A percentile compares a stretch with the other conserved stretches of the same genome.
phyloP scores from a whole-genome alignment of 2,888 invertebrate genomes.

The Rhimphoctona megacephalus region DNA sequence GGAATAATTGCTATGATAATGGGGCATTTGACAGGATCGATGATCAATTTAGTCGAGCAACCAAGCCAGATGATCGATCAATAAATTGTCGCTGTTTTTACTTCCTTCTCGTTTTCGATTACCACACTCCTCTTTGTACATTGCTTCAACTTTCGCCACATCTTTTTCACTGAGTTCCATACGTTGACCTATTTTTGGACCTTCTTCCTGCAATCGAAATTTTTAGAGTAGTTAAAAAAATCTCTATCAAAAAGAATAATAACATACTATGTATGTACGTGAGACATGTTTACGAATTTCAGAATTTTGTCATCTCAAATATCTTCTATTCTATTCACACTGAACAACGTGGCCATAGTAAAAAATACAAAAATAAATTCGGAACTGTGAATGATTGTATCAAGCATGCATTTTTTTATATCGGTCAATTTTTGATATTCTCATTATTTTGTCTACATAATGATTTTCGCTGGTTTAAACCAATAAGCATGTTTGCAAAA shows the following conservation, averaged over 20 bases:
- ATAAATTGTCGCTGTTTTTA: conserved; percentile 16
- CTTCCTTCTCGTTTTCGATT: conserved; percentile 65
- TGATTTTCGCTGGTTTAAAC: too few relatives aligned
- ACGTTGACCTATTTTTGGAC: conserved; percentile 87
- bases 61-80: conserved; percentile 43
- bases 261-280: not conserved
- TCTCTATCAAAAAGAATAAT: not conserved
- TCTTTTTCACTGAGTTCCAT: conserved; percentile 87
- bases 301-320: too few relatives aligned
- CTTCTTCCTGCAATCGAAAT: conserved; percentile 82
- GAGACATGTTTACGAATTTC: not conserved
- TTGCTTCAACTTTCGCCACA: conserved; percentile 86
- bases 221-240: conserved; percentile 11
- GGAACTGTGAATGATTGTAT: too few relatives aligned
- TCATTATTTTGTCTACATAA: too few relatives aligned
- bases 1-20: not conserved
- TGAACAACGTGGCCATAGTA: too few relatives aligned
- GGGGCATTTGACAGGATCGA: not conserved
- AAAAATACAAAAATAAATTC: too few relatives aligned
- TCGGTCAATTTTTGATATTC: too few relatives aligned
- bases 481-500: too few relatives aligned
- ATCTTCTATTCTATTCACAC: too few relatives aligned
- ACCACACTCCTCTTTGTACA: conserved; percentile 86
- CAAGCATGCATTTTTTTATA: too few relatives aligned
- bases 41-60: conserved; percentile 21